Evolutionary conservation across 2,797 vertebrate genomes (phyloP), one percentile per base, ranked within the genome.

Genomic region (Cyprinodon diabolis): DNA sequence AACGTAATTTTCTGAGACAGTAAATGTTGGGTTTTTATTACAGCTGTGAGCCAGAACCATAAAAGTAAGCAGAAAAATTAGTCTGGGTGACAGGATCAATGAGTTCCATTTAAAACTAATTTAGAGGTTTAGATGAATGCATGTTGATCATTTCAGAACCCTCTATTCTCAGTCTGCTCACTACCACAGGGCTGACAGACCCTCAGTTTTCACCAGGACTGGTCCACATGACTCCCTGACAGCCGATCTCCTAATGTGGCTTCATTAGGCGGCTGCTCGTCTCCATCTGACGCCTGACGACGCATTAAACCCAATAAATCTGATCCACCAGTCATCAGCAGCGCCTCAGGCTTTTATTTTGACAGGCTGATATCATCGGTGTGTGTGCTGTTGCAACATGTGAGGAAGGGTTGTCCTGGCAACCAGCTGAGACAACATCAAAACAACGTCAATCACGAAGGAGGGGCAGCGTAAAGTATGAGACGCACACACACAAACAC

Each of bases 371-470:
- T 68, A 68, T 68, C 25, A 68, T 68, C 30, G 15, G 51, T 35
- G 47, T 72, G 58, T 48, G 30, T 4, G 66, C 21, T 69, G 37
- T 69, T 63, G 15, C 54, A 74, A 25, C 23, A 63, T 79, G 77
- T 69, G 62, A 84, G 56, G 71, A 75, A 14, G 1, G 21, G 83
- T 90, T 86, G 45, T 78, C 77, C 5, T 4, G 19, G 76, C 56
- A 80, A 90, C 85, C 0, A 30, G 21, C 45, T 65, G 66, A 6
- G 21, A 82, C 80, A 90, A 87, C 85, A 87, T 76, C 83, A 84
- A 63, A 90, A 88, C 86, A 88, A 35, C 4, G 14, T 83, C 75
- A 77, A 79, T 87, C 80, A 80, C 70, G 66, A 66, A 71, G 79
- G 82, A 83, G 75, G 8, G 67, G 78, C 66, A 48, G 49, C 37